Conservation (phyloP, 2,113 vertebrate genomes). For the Lagopus leucura region DNA sequence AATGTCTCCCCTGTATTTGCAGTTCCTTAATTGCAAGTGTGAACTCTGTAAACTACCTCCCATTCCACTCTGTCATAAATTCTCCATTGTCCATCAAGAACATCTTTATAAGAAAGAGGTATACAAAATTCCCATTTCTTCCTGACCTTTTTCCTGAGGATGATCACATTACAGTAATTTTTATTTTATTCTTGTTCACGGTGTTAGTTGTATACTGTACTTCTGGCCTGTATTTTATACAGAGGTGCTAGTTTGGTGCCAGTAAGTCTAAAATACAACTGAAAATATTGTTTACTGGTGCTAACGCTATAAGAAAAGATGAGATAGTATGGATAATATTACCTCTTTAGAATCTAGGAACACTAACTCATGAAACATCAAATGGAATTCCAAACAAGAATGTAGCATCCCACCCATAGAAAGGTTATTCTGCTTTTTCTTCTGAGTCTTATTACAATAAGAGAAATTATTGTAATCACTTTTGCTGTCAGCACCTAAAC, state of each 20-base stretch:
- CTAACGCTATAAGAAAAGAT: rapidly evolving
- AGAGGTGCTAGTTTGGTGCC: background rate
- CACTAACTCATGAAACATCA: background rate
- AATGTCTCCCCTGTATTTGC: background rate
- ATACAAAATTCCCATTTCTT: background rate
- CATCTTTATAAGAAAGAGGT: rapidly evolving
- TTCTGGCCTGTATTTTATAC: rapidly evolving
- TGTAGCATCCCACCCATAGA: background rate
- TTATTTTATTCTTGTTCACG: background rate
- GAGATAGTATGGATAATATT: too few relatives aligned
- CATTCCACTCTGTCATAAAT: background rate
- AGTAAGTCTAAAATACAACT: background rate
- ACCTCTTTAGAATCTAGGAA: background rate
- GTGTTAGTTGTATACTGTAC: background rate
- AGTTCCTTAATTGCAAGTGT: background rate
- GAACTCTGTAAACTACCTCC: background rate
- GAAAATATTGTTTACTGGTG: background rate
- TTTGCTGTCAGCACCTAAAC: background rate
- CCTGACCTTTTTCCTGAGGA: background rate
- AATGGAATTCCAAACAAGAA: background rate
- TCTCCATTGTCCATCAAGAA: background rate
- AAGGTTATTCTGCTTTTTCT: background rate
- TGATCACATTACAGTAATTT: background rate
- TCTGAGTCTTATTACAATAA: background rate
- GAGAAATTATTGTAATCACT: background rate